Evolutionary conservation across 2,888 invertebrate species (phyloP).

Genomic region (Anodontia alba): DNA sequence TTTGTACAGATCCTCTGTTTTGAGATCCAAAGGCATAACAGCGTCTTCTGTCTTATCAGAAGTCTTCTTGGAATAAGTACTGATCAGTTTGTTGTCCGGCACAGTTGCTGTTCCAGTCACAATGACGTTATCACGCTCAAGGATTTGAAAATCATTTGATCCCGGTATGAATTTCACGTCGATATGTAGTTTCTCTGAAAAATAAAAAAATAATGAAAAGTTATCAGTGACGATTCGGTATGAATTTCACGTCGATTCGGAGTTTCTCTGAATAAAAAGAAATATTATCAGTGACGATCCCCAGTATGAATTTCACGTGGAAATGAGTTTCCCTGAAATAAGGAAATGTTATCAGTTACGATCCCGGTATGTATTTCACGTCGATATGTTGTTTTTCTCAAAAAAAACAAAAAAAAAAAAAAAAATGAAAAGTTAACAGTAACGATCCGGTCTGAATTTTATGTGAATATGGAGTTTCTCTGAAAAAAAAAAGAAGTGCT

Average conservation of each 20-base stretch:
- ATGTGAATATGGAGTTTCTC: no score
- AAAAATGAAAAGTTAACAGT: background rate
- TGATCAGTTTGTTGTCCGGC: background rate
- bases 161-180: conserved; percentile 79
- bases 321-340: no score
- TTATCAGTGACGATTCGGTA: no score
- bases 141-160: conserved; percentile 91
- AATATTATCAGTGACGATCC: no score
- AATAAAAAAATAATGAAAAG: background rate
- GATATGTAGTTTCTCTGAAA: conserved; percentile 42
- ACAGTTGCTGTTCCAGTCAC: conserved; percentile 88
- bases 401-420: no score
- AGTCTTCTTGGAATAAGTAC: background rate
- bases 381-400: conserved; percentile 54
- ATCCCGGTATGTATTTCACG: conserved; percentile 79
- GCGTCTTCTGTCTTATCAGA: background rate
- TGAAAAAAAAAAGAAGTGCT: no score
- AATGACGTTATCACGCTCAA: conserved; percentile 93
- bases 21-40: background rate
- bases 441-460: no score
- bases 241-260: no score
- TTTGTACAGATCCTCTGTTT: background rate
- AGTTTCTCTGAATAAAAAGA: no score
- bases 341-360: no score
- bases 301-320: no score